Evolutionary conservation across 2,888 invertebrate species (phyloP).

Genomic region (Encarsia formosa): DNA sequence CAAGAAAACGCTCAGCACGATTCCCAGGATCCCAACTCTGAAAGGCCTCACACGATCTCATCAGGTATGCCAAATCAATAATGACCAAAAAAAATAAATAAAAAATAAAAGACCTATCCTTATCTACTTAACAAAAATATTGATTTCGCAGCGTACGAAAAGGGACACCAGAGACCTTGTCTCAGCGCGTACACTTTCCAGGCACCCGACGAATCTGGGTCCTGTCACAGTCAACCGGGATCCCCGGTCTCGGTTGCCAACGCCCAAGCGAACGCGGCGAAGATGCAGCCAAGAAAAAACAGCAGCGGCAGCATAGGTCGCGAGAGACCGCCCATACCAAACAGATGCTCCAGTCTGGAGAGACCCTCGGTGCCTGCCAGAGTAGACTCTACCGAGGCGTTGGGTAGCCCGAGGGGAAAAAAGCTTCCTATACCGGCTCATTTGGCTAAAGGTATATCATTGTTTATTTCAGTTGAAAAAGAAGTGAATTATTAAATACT

Average conservation of each 20-base stretch:
- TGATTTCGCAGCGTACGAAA: conserved; percentile 68
- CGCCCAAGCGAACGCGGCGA: conserved; percentile 41
- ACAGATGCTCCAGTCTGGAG: conserved; percentile 76
- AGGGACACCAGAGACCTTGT: conserved; percentile 78
- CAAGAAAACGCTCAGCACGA: conserved; percentile 67
- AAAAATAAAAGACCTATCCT: too few relatives aligned
- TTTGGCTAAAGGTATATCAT: conserved; percentile 60
- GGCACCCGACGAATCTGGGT: conserved; percentile 60
- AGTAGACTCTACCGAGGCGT: conserved; percentile 33
- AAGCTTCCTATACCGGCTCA: conserved; percentile 64
- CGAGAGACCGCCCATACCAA: conserved; percentile 46
- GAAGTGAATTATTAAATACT: neutral
- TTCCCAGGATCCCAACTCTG: conserved; percentile 64
- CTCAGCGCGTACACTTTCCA: conserved; percentile 85
- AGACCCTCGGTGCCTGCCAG: conserved; percentile 64
- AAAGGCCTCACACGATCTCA: conserved; percentile 90
- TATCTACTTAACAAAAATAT: neutral
- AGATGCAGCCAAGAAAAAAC: conserved; percentile 45
- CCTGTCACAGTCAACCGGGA: conserved; percentile 52
- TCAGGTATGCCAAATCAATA: conserved; percentile 56
- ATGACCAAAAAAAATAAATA: neutral
- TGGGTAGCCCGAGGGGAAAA: conserved; percentile 36
- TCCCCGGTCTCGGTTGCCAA: conserved; percentile 49
- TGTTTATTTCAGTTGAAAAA: neutral
- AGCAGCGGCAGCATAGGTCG: conserved; percentile 36